Conservation (phyloP, 2,888 invertebrate species). For the Andricus quercusramuli region DNA sequence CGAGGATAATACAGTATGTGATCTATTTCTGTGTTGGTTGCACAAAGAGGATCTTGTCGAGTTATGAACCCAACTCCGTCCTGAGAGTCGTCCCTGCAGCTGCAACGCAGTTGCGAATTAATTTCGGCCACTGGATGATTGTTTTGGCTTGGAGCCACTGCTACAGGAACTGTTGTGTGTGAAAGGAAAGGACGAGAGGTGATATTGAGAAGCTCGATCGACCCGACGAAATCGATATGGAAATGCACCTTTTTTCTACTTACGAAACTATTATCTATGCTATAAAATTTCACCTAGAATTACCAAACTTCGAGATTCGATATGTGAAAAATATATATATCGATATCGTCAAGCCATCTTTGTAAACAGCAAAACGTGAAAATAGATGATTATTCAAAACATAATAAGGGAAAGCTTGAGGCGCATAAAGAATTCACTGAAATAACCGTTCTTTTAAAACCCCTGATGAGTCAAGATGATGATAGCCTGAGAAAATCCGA, state of each 20-base stretch:
- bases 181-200: conserved; percentile 46
- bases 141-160: conserved; percentile 63
- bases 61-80: conserved; percentile 44
- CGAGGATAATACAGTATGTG: conserved; percentile 43
- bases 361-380: too few species aligned
- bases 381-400: background rate
- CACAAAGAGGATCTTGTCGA: conserved; percentile 54
- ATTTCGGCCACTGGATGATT: conserved; percentile 60
- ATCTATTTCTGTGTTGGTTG: conserved; percentile 57
- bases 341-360: background rate
- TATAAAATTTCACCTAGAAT: conserved; percentile 20
- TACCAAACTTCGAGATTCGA: background rate
- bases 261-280: background rate
- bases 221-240: conserved; percentile 22
- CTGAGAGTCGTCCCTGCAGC: conserved; percentile 39
- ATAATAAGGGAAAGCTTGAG: background rate
- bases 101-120: conserved; percentile 60
- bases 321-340: background rate
- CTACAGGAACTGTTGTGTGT: conserved; percentile 49
- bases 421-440: background rate
- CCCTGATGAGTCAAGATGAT: background rate
- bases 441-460: background rate
- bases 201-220: conserved; percentile 42
- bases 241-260: conserved; percentile 8
- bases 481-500: background rate